phyloP scores from a whole-genome alignment of 2,888 invertebrate genomes.

The Ormia ochracea region DNA sequence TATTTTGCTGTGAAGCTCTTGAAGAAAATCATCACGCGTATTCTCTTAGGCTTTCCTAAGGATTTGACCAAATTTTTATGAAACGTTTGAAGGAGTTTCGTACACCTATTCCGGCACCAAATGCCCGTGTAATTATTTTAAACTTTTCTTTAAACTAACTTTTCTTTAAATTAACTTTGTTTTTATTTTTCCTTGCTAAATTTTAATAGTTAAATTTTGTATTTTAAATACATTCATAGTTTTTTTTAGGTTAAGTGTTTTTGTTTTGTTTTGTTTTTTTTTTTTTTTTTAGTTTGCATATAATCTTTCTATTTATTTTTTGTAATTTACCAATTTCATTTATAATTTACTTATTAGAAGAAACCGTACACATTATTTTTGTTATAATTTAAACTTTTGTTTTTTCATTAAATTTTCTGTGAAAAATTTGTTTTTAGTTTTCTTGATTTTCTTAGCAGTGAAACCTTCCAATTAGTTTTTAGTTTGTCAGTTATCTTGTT shows the following conservation, averaged over 20 bases:
- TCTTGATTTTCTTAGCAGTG: slow-evolving; percentile 57
- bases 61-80: no score
- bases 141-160: no score
- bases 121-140: no score
- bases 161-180: slow-evolving; percentile 21
- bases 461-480: slow-evolving; percentile 58
- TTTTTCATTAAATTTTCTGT: slow-evolving; percentile 2
- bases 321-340: slow-evolving; percentile 38
- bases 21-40: no score
- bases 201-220: neutral
- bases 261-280: no score
- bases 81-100: no score
- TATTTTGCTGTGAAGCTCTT: no score
- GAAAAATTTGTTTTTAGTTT: slow-evolving; percentile 42
- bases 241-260: slow-evolving; percentile 29
- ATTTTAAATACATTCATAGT: neutral
- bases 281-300: slow-evolving; percentile 37
- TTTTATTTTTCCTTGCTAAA: neutral
- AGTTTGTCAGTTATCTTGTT: slow-evolving; percentile 9
- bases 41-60: no score
- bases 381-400: neutral
- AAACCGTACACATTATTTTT: slow-evolving; percentile 58
- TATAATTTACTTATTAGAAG: slow-evolving; percentile 49
- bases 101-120: no score
- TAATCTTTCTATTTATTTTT: slow-evolving; percentile 14